Evolutionary conservation across 2,888 invertebrate species (phyloP).

Genomic region (Xestoiulus laeticollis): DNA sequence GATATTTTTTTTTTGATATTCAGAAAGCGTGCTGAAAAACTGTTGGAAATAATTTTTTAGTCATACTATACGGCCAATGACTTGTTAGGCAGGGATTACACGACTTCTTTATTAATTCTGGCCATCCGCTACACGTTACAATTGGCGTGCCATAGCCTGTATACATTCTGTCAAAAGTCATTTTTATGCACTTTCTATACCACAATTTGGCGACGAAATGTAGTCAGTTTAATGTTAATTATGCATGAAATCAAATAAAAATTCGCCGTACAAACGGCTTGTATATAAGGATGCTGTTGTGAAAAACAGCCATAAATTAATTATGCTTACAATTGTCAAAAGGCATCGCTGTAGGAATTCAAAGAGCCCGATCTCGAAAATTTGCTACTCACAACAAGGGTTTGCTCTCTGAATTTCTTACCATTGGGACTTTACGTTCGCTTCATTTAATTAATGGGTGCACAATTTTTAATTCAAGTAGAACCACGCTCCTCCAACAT

Average conservation of each 20-base stretch:
- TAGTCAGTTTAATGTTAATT: background rate
- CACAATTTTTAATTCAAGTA: conserved; percentile 38
- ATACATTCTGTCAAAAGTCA: background rate
- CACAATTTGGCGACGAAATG: conserved; percentile 1
- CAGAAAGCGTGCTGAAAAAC: background rate
- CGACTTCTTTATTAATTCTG: too few relatives aligned
- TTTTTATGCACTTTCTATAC: background rate
- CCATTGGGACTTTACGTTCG: background rate
- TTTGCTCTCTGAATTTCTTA: conserved; percentile 6
- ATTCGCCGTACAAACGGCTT: background rate
- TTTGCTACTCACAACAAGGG: background rate
- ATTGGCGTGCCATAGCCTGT: background rate
- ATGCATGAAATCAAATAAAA: conserved; percentile 17
- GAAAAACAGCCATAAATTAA: conserved; percentile 3
- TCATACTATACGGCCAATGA: background rate
- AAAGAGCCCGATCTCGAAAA: background rate
- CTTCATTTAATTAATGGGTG: conserved; percentile 43
- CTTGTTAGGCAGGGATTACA: too few relatives aligned
- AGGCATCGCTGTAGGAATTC: conserved; percentile 24
- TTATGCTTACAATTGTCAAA: conserved; percentile 30
- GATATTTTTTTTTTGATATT: background rate
- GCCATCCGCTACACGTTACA: background rate
- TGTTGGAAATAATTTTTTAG: background rate
- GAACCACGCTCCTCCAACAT: background rate
- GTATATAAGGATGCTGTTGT: background rate